Percentiles rank a stretch among this genome's conserved stretches.
These are phyloP conservation scores for Eustalomyia histrio DNA, from an alignment of 2,888 invertebrate genomes.

Conservation along the genomic window DNA sequence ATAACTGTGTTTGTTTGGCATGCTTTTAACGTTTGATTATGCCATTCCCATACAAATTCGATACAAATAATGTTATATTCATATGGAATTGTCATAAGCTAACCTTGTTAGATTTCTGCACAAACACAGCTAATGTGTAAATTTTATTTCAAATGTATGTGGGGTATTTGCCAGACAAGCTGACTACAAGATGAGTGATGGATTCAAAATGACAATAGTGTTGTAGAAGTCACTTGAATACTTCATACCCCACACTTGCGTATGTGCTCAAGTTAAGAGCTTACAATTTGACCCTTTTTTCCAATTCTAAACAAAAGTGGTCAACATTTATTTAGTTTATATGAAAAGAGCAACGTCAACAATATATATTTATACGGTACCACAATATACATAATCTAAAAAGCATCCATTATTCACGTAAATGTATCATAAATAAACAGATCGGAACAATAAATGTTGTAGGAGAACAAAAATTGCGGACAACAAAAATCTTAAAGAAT, in stretches of 20 bases:
- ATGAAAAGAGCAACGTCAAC: slow-evolving; percentile 31
- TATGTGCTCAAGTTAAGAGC: slow-evolving; percentile 37
- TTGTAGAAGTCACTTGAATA: slow-evolving; percentile 45
- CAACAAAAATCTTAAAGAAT: slow-evolving; percentile 1
- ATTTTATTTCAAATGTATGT: slow-evolving; percentile 27
- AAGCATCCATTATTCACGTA: slow-evolving; percentile 63
- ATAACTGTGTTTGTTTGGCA: no score
- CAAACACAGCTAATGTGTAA: no score
- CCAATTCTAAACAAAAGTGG: slow-evolving; percentile 44
- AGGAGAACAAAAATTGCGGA: slow-evolving; percentile 30
- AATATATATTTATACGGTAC: slow-evolving; percentile 20
- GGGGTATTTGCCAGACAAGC: slow-evolving; percentile 7
- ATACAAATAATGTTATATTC: no score
- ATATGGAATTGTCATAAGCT: no score
- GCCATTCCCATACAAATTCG: no score
- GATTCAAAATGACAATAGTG: slow-evolving; percentile 42
- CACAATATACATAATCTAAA: slow-evolving; percentile 57
- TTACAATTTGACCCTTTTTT: slow-evolving; percentile 49
- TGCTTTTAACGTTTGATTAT: no score
- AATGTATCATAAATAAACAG: slow-evolving; percentile 52
- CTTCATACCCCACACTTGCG: slow-evolving; percentile 28
- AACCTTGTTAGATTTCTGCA: no score
- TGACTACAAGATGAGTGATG: slow-evolving; percentile 45
- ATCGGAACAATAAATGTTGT: slow-evolving; percentile 20
- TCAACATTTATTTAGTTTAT: slow-evolving; percentile 51